phyloP scores from a whole-genome alignment of 2,113 vertebrate genomes.

The Turdus rufiventris region DNA sequence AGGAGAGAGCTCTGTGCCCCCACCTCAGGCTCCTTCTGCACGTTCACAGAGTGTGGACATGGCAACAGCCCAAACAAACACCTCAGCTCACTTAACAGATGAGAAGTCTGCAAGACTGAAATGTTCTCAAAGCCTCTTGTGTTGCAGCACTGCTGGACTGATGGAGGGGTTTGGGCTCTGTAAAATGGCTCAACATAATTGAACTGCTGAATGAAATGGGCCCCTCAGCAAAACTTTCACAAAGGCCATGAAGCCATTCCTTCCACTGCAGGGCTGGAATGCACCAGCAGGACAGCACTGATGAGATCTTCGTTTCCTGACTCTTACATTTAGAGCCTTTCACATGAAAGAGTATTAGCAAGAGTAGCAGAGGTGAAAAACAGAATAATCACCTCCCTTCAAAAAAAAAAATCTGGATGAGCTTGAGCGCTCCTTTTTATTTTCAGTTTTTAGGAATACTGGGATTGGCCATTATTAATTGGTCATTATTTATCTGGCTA shows the following conservation, averaged over 20 bases:
- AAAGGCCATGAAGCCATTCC: neutral
- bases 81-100: neutral
- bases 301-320: neutral
- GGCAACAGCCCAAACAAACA: neutral
- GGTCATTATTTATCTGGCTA: neutral
- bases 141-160: neutral
- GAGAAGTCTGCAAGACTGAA: neutral
- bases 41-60: fast-evolving
- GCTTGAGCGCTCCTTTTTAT: neutral
- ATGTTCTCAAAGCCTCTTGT: neutral
- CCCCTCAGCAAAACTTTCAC: neutral
- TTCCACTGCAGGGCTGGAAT: neutral
- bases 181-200: neutral
- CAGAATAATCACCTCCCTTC: neutral
- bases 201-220: neutral
- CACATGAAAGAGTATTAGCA: neutral
- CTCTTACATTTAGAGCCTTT: neutral
- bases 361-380: neutral
- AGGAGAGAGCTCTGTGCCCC: neutral
- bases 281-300: neutral
- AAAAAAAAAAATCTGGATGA: neutral
- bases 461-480: neutral
- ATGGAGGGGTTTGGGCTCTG: neutral
- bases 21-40: neutral
- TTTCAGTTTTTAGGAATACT: neutral